A percentile compares a stretch with the other conserved stretches of the same genome.
phyloP scores from a whole-genome alignment of 2,888 invertebrate genomes.

The Osmoderma eremita region DNA sequence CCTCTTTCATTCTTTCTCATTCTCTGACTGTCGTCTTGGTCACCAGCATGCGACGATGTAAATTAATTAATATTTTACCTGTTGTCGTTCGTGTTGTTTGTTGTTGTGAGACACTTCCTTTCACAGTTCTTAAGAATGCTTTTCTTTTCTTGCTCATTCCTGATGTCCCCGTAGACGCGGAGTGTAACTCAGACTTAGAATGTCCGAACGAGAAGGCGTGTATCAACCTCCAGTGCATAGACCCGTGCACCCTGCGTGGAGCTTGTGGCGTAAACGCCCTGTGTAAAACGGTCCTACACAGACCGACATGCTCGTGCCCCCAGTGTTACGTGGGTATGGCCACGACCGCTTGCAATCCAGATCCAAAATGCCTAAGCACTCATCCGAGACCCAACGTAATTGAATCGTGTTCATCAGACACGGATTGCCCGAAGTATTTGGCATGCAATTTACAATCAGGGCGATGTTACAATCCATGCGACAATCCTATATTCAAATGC shows the following conservation, averaged over 20 bases:
- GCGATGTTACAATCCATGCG: slow-evolving; percentile 84
- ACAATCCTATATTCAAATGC: slow-evolving; percentile 75
- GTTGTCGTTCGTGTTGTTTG: slow-evolving; percentile 50
- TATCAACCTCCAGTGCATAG: slow-evolving; percentile 89
- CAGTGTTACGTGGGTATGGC: slow-evolving; percentile 89
- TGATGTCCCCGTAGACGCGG: slow-evolving; percentile 63
- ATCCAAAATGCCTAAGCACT: slow-evolving; percentile 78
- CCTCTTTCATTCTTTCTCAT: slow-evolving; percentile 64
- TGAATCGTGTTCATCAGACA: slow-evolving; percentile 71
- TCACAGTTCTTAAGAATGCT: slow-evolving; percentile 88
- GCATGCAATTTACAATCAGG: slow-evolving; percentile 77
- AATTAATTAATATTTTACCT: slow-evolving; percentile 36
- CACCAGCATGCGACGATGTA: slow-evolving; percentile 53
- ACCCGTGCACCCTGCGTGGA: slow-evolving; percentile 88
- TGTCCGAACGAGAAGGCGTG: slow-evolving; percentile 93
- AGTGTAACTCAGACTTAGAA: slow-evolving; percentile 91
- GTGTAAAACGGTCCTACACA: slow-evolving; percentile 85
- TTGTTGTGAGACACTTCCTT: slow-evolving; percentile 72
- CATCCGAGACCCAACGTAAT: slow-evolving; percentile 69
- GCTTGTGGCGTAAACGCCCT: slow-evolving; percentile 91
- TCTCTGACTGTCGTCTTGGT: slow-evolving; percentile 64
- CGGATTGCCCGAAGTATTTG: slow-evolving; percentile 78
- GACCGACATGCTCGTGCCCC: slow-evolving; percentile 87
- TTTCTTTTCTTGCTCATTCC: slow-evolving; percentile 67
- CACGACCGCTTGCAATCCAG: slow-evolving; percentile 79